These are phyloP conservation scores for Platycnemis pennipes DNA, from an alignment of 2,888 invertebrate genomes.

Conservation along the genomic window DNA sequence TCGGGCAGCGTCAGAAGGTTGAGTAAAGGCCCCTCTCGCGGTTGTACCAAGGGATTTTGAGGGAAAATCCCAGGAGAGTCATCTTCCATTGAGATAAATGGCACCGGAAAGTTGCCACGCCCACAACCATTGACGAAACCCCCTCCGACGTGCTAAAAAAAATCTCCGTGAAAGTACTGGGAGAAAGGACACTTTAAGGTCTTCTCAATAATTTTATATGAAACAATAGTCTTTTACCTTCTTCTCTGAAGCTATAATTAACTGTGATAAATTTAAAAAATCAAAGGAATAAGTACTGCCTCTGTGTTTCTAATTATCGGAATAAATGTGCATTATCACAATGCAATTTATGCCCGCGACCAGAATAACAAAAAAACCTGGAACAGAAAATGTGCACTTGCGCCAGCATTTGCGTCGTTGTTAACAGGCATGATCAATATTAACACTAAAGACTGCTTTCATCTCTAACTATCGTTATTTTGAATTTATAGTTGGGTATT, in stretches of 20 bases:
- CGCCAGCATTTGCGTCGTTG: too few relatives aligned
- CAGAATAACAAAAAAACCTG: too few relatives aligned
- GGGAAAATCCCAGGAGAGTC: slow-evolving; percentile 9
- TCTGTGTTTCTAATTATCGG: too few relatives aligned
- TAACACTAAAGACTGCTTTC: too few relatives aligned
- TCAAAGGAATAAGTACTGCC: too few relatives aligned
- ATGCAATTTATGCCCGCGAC: too few relatives aligned
- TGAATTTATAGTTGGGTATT: too few relatives aligned
- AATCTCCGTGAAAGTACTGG: slow-evolving; percentile 57
- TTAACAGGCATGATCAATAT: too few relatives aligned
- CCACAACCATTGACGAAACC: slow-evolving; percentile 55
- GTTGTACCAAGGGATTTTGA: slow-evolving; percentile 35
- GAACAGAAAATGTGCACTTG: too few relatives aligned
- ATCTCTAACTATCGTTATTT: too few relatives aligned
- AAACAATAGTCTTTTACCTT: not conserved
- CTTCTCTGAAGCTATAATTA: not conserved
- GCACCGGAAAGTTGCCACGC: slow-evolving; percentile 70
- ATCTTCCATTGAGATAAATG: slow-evolving; percentile 68
- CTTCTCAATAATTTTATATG: not conserved
- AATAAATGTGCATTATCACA: too few relatives aligned
- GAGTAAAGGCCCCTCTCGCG: slow-evolving; percentile 1
- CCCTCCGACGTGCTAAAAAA: slow-evolving; percentile 70
- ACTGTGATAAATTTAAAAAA: not conserved
- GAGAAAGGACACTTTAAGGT: not conserved
- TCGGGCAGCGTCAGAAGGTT: not conserved